Base-by-base conservation (phyloP, 2,113 vertebrate species). In the Donacobius atricapilla region DNA sequence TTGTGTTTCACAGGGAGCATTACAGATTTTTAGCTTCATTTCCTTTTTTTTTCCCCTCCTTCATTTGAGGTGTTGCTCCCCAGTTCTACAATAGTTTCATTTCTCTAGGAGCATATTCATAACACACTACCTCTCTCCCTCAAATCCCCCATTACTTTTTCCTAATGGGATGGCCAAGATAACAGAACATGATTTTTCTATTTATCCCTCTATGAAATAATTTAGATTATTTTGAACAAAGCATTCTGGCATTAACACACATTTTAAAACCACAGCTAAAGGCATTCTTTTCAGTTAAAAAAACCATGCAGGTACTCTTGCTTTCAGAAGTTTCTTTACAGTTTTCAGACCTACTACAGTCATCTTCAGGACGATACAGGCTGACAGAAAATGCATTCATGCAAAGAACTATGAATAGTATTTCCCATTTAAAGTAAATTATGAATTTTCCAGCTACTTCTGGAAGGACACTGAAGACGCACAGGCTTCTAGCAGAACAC, bases 41-140 rank as follows among this genome's bases (percentile, higher is more conserved):
- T 64, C 14, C 10, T 19, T 21, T 16, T 19, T 21, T 16, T 6
- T 1, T 0, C 6, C 6, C 8, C 6, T 5, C 5, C 11, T 17
- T 27, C 21, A 25, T 37, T 18, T 80, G 23, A 88, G 81, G 47
- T 12, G 6, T n/a, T 93, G 76, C 25, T 57, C 44, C 12, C 18
- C 15, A 2, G 6, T 40, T 91, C 37, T 44, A 35, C 31, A 57
- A 28, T 0, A 33, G 35, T 51, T 92, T 40, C 16, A 30, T 72
- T 79, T 68, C 78, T 50, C 53, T 40, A 54, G 23, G 14, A 94
- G 7, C 23, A 50, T 18, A 83, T 53, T 57, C 17, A 9, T 16
- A 60, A 39, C 17, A 45, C 9, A 66, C 25, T 15, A 58, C 31
- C 5, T 63, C 20, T 18, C 13, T 47, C 7, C 10, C 19, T 40